Evolutionary conservation across 1,140 invertebrate genomes (phyloP), one percentile per base, ranked within the genome.

Genomic region (Caenorhabditis latens): DNA sequence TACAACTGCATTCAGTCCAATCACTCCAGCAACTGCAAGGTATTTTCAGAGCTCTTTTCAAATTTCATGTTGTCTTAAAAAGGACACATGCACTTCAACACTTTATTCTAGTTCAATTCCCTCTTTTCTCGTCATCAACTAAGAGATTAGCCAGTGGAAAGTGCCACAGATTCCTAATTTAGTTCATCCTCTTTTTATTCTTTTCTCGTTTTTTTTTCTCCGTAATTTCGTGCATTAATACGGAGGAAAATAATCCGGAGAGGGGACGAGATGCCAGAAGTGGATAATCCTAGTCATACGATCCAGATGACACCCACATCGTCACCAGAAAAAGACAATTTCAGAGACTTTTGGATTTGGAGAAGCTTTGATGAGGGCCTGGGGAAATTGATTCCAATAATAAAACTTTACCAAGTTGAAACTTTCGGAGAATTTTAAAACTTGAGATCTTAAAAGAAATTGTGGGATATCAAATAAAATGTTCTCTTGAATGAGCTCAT

Each of bases 271-370:
- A 75, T 75, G 67, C 40, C 24, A 75, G 46, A 67, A 67, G 40
- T 67, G 63, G 40, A 67, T 67, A 67, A 67, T 67, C 42, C 67
- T 32, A 16, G 24, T 75, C 67, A 75, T 46, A 75, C 40, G 67
- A n/a, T 75, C 67, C 67, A 75, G 42, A 75, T 75, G 67, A 75
- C 67, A 75, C 67, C 43, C 19, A 46, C 67, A 46, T 75, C 67
- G 67, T 75, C 61, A 65, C 9, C 61, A 65, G 50, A 53, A 53
- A 65, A 65, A 65, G 32, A 13, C 61, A 58, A 42, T 58, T 58
- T 58, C 21, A 58, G 57, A 58, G 13, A 53, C 50, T 13, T 53
- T 53, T 32, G 32, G 32, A 32, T 32, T 32, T 0, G 2, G 32
- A 32, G 2, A 32, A 32, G 32, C 2, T 2, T 32, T 32, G 1